Base-by-base conservation (phyloP, 1,140 invertebrate species). In the Pinna nobilis region DNA sequence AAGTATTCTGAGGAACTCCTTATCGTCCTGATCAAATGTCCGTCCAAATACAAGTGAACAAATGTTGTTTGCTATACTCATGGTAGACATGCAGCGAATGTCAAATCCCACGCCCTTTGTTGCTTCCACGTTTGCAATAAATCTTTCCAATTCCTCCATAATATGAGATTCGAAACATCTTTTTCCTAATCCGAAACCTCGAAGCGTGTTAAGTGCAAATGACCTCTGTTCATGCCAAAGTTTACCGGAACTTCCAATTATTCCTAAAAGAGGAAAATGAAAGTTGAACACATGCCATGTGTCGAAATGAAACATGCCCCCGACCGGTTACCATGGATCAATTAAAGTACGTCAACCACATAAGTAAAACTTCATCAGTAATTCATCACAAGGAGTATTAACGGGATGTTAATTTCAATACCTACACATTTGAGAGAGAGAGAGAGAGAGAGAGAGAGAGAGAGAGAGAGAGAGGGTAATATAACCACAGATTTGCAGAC, bases 11-110 rank as follows among this genome's bases (percentile, higher is more conserved):
- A 50, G 23, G 44, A 80, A 82, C 30, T 51, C 35, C 11, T 35
- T 44, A 49, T 82, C 77, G 6, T 65, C 53, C 30, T 93, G 91
- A 50, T 92, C 92, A 86, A 97, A 98, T 13, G 95, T 91, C 0
- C 95, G 92, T n/a, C 94, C 94, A 95, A 97, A 97, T 74, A 96
- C 92, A 37, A 97, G 92, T 35, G 94, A 94, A 87, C 95, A 97
- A 70, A 98, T 97, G 0, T 98, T 95, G 87, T 98, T 98, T 83
- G 94, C 95, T 59, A 97, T 93, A 2, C 94, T 93, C 94, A 44
- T 68, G 18, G 28, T 20, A 7, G 69, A 51, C 15, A 72, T 1
- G 25, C 39, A n/a, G 1, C 35, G 11, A n/a, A 63, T n/a, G 30
- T 55, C 3, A 23, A 63, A 61, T n/a, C 57, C n/a, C 18, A 25